Base-by-base conservation (phyloP, 2,113 vertebrate species). In the Nesoenas mayeri region DNA sequence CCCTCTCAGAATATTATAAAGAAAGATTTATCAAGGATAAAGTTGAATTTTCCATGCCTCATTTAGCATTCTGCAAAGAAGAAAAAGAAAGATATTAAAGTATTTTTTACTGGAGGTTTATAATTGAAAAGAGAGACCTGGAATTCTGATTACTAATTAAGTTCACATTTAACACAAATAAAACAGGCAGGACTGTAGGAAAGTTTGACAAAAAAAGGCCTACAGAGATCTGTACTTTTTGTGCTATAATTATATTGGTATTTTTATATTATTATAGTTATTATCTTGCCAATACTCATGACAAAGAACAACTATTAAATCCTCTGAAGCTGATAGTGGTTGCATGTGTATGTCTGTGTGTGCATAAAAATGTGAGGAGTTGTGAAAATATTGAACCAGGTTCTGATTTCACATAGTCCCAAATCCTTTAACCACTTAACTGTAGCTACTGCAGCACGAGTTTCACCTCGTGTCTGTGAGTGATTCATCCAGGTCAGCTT, bases 31-130 rank as follows among this genome's bases (percentile, higher is more conserved):
- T 94, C 75, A 79, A 91, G 13, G 79, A 67, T 85, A 88, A 97
- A 79, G 65, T 65, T 85, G 93, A 91, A 95, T 97, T 96, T 95
- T 75, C 42, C 89, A 84, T 94, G 91, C 88, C 83, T 97, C 88
- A 96, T 94, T 96, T 96, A 92, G 57, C 79, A 86, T 71, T 42
- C 79, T 93, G 61, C 74, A 93, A 77, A 91, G 79, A 94, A 93
- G 74, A 53, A 66, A 95, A 95, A 65, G 36, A 82, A 72, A 77
- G 34, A 92, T 92, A 96, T 88, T 96, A 95, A 97, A 97, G 96
- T 97, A 97, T 97, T 97, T 97, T 86, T 87, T 89, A 74, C 56
- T 82, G 21, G n/a, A 92, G 79, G 32, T 85, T 96, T 95, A 93
- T 62, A 89, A 88, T 83, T 86, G 72, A 88, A 95, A 96, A 97